A percentile compares a stretch with the other conserved stretches of the same genome.
Conservation (phyloP, 2,888 invertebrate genomes). For the Eupithecia centaureata region DNA sequence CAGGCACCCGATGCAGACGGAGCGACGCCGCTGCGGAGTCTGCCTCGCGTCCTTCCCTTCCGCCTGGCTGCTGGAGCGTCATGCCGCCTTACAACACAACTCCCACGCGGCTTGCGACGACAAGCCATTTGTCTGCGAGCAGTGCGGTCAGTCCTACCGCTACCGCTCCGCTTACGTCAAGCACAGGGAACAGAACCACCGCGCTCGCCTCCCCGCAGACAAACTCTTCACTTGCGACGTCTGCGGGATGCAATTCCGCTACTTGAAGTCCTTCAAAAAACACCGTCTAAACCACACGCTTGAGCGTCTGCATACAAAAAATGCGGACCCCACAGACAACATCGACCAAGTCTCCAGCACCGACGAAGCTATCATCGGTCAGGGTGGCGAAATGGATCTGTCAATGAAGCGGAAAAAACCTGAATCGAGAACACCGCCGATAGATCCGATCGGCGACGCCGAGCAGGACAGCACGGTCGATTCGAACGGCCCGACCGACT, state of each 20-base stretch:
- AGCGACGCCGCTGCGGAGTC: slow-evolving; percentile 88
- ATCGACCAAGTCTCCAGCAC: slow-evolving; percentile 89
- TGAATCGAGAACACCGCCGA: slow-evolving; percentile 75
- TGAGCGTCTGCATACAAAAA: slow-evolving; percentile 91
- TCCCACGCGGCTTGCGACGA: slow-evolving; percentile 87
- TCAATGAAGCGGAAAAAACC: slow-evolving; percentile 80
- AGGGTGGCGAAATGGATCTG: slow-evolving; percentile 84
- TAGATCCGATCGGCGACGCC: slow-evolving; percentile 78
- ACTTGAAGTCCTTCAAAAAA: slow-evolving; percentile 95
- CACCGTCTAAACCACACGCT: slow-evolving; percentile 94
- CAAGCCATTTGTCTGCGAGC: slow-evolving; percentile 95
- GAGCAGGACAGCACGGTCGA: slow-evolving; percentile 90
- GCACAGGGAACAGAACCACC: slow-evolving; percentile 95
- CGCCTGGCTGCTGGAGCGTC: slow-evolving; percentile 93
- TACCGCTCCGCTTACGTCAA: slow-evolving; percentile 90
- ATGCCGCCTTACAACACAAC: slow-evolving; percentile 93
- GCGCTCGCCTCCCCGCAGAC: slow-evolving; percentile 93
- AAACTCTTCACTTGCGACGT: slow-evolving; percentile 96
- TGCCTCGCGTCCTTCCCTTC: slow-evolving; percentile 95
- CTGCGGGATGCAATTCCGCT: slow-evolving; percentile 96
- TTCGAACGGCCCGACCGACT: slow-evolving; percentile 84
- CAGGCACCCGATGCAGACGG: slow-evolving; percentile 68
- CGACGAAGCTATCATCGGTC: slow-evolving; percentile 85
- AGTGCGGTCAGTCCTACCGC: slow-evolving; percentile 95
- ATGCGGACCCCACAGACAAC: slow-evolving; percentile 77